These are phyloP conservation scores for Astreopora myriophthalma DNA, from an alignment of 64 coral and sea anemone genomes.

Conservation along the genomic window DNA sequence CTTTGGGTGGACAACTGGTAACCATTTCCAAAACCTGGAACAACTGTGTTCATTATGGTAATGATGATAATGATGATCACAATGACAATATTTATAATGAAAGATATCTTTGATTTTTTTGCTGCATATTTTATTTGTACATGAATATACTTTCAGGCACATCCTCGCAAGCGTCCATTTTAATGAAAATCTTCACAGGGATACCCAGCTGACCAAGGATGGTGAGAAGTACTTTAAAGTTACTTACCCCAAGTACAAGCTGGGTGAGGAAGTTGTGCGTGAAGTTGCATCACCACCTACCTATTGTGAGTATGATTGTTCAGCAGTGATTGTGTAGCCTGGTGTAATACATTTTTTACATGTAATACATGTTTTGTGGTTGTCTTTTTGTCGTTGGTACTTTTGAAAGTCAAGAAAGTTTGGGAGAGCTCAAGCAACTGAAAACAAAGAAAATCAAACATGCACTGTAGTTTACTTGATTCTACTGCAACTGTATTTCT, in stretches of 20 bases:
- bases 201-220: not conserved
- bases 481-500: not conserved
- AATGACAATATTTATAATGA: not conserved
- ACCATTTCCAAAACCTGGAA: not conserved
- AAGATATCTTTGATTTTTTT: not conserved
- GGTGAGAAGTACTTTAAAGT: not conserved
- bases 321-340: not conserved
- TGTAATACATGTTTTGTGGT: not conserved
- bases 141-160: slow-evolving; percentile 10
- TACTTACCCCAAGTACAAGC: slow-evolving; percentile 16
- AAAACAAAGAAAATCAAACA: not conserved
- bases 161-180: slow-evolving; percentile 39
- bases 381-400: too few species aligned
- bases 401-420: not conserved
- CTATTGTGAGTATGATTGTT: slow-evolving; percentile 4
- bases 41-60: too few species aligned
- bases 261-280: not conserved
- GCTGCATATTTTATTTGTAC: not conserved
- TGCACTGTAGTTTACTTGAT: not conserved
- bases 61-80: too few species aligned
- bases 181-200: slow-evolving; percentile 13
- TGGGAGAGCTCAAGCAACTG: not conserved
- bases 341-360: not conserved
- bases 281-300: slow-evolving; percentile 3
- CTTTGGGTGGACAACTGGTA: not conserved